Evolutionary conservation across 2,113 vertebrate species (phyloP).

Genomic region (Myotis davidii): DNA sequence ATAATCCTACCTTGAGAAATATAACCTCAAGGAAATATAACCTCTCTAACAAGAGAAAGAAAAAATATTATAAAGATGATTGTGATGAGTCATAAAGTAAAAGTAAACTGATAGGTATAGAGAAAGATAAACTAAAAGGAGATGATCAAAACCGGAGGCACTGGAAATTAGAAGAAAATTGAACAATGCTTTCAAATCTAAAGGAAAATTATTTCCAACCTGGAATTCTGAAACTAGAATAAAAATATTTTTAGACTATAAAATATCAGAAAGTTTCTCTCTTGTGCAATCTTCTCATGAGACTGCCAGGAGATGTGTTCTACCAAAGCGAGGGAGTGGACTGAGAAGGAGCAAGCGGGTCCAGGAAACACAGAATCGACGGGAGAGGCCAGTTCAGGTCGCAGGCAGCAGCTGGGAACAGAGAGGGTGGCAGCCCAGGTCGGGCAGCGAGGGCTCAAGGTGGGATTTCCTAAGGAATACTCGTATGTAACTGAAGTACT

Average conservation of each 20-base stretch:
- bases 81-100: neutral
- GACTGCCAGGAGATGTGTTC: neutral
- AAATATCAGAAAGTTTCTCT: neutral
- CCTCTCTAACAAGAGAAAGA: neutral
- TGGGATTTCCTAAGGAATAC: neutral
- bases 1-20: neutral
- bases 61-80: neutral
- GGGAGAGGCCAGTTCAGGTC: neutral
- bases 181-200: neutral
- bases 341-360: neutral
- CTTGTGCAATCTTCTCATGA: neutral
- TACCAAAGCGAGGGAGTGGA: neutral
- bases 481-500: neutral
- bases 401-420: neutral
- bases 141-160: neutral
- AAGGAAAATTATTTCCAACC: slow-evolving; percentile 15
- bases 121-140: neutral
- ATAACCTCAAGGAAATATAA: neutral
- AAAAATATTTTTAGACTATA: neutral
- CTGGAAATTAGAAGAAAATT: neutral
- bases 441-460: neutral
- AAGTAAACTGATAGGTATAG: neutral
- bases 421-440: neutral
- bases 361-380: neutral
- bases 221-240: slow-evolving; percentile 17